Evolutionary conservation across 2,888 invertebrate species (phyloP), one percentile per base, ranked within the genome.

Genomic region (Timema cristinae): DNA sequence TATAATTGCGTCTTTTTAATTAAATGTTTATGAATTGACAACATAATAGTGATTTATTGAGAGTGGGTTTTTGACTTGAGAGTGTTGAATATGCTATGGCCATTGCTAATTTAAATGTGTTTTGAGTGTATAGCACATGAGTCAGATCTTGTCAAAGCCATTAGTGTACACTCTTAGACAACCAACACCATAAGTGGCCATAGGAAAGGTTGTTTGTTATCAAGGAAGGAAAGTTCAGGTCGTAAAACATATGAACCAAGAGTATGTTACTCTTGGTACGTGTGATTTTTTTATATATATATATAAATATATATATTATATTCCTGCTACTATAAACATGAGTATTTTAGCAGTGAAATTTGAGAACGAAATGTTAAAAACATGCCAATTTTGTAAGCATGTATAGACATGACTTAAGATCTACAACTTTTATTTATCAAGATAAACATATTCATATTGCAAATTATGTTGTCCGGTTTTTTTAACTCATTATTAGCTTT

Each of bases 311-410:
- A 90, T 89, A 74, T 73, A 73, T 72, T 73, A 70, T 72, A 70
- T 72, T 74, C 87, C 89, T 88, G 89, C 88, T 88, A 87, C 89
- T 79, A 79, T 88, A 88, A 89, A 89, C 89, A 89, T 90, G 90
- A 89, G 89, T 86, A 83, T 83, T 83, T 84, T 83, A 84, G 84
- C 83, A 80, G 83, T 83, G 83, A 83, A 52, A 15, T 71, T 59
- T 16, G 32, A 11, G 63, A 63, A 10, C 5, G 8, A 48, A 13
- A 63, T 63, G 63, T 63, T 63, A 63, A 10, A 66, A 10, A 13
- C 63, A 63, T 63, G 63, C 63, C 63, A 48, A 48, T 10, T 63
- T 11, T 47, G 48, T 32, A 10, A 32, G 63, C 63, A 63, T 63
- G 63, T 63, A 48, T 11, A 9, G 47, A 63, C 63, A 63, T 63